Evolutionary conservation across 2,113 vertebrate genomes (phyloP).

Genomic region (Proteles cristata): DNA sequence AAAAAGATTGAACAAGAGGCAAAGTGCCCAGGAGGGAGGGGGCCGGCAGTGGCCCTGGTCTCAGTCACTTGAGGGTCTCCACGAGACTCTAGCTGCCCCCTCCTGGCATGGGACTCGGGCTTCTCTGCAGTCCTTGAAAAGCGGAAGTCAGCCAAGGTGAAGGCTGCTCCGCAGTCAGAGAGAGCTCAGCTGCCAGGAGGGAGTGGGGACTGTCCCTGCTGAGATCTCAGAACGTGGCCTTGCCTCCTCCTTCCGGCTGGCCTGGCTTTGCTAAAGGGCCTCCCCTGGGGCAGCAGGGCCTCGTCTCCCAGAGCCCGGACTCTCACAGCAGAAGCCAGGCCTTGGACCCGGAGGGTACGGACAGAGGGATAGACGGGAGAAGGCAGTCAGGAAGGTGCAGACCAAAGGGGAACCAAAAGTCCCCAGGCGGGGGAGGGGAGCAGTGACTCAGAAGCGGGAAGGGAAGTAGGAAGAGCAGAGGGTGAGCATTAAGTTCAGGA

Average conservation of each 20-base stretch:
- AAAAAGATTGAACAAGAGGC: background rate
- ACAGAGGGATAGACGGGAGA: background rate
- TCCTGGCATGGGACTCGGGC: background rate
- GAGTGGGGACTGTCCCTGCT: background rate
- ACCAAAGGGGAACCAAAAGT: conserved; percentile 45
- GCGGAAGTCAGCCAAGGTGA: conserved; percentile 21
- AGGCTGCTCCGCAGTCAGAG: background rate
- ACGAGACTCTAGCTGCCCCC: background rate
- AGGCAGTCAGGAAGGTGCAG: background rate
- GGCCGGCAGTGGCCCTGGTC: background rate
- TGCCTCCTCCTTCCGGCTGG: background rate
- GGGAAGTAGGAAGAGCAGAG: conserved; percentile 25
- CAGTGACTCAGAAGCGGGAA: conserved; percentile 56
- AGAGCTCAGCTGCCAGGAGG: background rate
- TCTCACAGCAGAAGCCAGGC: background rate
- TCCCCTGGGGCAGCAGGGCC: background rate
- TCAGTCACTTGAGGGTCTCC: background rate
- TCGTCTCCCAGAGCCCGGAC: background rate
- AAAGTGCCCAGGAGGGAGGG: background rate
- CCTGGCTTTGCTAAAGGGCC: background rate
- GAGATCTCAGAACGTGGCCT: background rate
- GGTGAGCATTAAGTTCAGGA: background rate
- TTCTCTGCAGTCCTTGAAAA: conserved; percentile 7
- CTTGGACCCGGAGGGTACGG: background rate
- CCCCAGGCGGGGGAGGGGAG: background rate